Conservation (phyloP, 2,113 vertebrate genomes). For the Bubo blakistoni region DNA sequence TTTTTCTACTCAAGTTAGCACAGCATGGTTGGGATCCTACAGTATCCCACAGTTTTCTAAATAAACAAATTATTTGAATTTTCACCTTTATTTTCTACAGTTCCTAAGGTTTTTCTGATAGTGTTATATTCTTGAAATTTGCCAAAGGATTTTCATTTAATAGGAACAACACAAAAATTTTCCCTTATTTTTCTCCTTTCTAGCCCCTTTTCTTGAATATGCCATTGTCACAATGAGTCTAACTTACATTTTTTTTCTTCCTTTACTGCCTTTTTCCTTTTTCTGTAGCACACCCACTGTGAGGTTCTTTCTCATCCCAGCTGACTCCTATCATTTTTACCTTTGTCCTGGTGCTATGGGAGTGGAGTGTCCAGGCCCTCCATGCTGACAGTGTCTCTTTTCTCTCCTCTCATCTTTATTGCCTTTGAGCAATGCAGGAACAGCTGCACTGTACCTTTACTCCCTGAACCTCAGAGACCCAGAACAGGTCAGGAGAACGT, state of each 20-base stretch:
- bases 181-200: neutral
- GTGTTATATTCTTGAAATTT: neutral
- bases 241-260: neutral
- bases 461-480: neutral
- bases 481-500: neutral
- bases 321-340: neutral
- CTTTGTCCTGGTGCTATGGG: neutral
- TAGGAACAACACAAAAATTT: neutral
- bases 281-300: neutral
- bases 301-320: neutral
- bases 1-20: neutral
- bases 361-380: neutral
- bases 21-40: neutral
- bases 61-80: neutral
- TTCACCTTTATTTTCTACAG: neutral
- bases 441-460: neutral
- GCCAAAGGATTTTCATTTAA: neutral
- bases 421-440: neutral
- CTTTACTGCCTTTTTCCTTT: neutral
- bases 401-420: neutral
- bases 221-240: neutral
- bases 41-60: neutral
- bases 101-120: neutral
- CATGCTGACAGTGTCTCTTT: neutral
- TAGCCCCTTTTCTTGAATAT: neutral